Evolutionary conservation across 2,797 vertebrate species (phyloP), one percentile per base, ranked within the genome.

Genomic region (Prionace glauca): DNA sequence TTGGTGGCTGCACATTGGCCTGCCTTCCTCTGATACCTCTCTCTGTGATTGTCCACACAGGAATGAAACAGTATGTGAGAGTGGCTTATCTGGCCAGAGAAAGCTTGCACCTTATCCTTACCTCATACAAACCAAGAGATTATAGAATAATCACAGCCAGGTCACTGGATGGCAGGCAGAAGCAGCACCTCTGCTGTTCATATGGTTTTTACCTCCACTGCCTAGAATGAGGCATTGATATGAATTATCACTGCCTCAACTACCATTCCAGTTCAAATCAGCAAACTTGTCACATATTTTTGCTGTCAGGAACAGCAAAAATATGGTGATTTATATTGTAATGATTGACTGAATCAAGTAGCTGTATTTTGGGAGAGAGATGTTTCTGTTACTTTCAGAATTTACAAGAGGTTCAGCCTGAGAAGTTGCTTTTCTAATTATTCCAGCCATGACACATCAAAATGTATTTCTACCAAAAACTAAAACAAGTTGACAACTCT

Each of bases 401-500:
- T n/a, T 77, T 88, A 14, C 26, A 60, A 50, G 14, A 88, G 11
- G 12, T 60, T 56, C 11, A 26, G 41, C 14, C 87, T 67, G 36
- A 71, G 56, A 69, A 16, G 56, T 94, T 71, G 11, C 29, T 60
- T 90, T 69, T 95, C 3, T 69, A 96, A 72, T 96, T 93, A 96
- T 96, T 97, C 96, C 97, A 97, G 96, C 96, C 96, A 96, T 96
- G 96, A 96, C 96, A 96, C 96, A 96, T 97, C 97, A 96, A 96
- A 96, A 96, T 36, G 16, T 96, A 96, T 96, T 96, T 96, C 96
- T 96, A 96, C 97, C 96, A 96, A 41, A 72, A 95, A 92, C 96
- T 94, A 96, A 93, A 96, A 95, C 96, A 72, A 96, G 95, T 96
- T 97, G 97, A 97, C 96, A 96, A 95, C 97, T 96, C 96, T 93